Evolutionary conservation across 35 echinoderm and acorn worm genomes (phyloP), one percentile per base, ranked within the genome.

Genomic region (Stichopus chloronotus): DNA sequence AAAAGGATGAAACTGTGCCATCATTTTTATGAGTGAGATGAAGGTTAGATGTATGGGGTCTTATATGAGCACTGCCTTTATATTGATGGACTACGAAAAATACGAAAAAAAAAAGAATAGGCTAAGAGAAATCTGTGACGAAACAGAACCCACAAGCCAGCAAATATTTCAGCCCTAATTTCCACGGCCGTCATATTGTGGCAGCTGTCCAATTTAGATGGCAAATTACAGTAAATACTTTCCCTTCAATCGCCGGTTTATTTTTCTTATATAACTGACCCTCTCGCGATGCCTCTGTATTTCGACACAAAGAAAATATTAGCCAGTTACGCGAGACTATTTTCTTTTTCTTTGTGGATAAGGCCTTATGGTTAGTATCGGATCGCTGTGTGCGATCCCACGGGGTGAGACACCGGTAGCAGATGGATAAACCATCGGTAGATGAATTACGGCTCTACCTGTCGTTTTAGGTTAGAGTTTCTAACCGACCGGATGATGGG

Each of bases 141-240:
- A 65, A 65, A 65, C 11, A 14, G 61, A 19, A 65, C 61, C 17
- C 69, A 74, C 69, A n/a, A 20, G n/a, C 30, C 30, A 43, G 12
- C 69, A 74, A 74, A 20, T 74, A 74, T 74, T 74, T 74, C 69
- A 74, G 69, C 69, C 69, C 69, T 22, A 7, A 7, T 74, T 7
- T 74, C 69, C 6, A 74, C 8, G 69, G 22, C 69, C 69, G 17
- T 24, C 20, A 65, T 85, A 85, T 85, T 85, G 22, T 85, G 55
- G 13, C 82, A 85, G 82, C 82, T 85, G 82, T 85, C 82, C 82
- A 85, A 85, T 85, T 85, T 85, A 85, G 82, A 53, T 85, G 69
- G 82, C 55, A 85, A 85, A 58, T 85, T 57, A 85, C 82, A 58
- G 82, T 85, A 85, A 85, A 85, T 85, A 85, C 82, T 85, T 74